Base-by-base conservation (phyloP, 2,797 vertebrate genomes). In the Neomorphus geoffroyi region DNA sequence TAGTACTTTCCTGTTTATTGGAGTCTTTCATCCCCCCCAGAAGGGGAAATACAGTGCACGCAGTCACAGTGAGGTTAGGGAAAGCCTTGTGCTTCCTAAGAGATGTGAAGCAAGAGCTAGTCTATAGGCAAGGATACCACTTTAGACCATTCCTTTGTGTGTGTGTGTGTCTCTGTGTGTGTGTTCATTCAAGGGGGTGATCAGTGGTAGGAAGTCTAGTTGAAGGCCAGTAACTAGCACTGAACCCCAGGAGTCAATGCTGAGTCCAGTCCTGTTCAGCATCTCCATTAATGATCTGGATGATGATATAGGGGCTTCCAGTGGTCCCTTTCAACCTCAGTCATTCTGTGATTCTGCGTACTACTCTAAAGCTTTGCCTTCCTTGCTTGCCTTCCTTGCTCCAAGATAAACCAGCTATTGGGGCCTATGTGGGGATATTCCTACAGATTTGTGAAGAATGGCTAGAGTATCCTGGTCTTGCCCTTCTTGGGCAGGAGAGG, bases 1-100 rank as follows among this genome's bases (percentile, higher is more conserved):
- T 61, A 73, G 41, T 51, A 10, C 74, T 84, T 84, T 93, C 70
- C 41, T 94, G 88, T 84, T 94, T 80, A n/a, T 18, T 80, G 58
- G 66, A 81, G 67, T 30, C 33, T 82, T 87, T 85, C 9, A 46
- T 64, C 39, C 32, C 11, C 28, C 33, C 39, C 73, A 16, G 35
- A 56, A 60, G 35, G 37, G 27, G n/a, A 90, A 75, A 88, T 67
- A 37, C n/a, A 32, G 10, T 21, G 30, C 35, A 67, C 8, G 14
- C 45, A 71, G 57, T 71, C 51, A 51, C 62, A n/a, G 45, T 2
- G 5, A 88, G 88, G 77, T 77, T 91, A 92, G 48, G 45, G 33
- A 14, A 33, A 67, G 39, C n/a, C 27, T 79, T 51, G 50, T 56
- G 37, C 54, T 21, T 81, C 2, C 1, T 58, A 22, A 66, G 48